Evolutionary conservation across 2,888 invertebrate species (phyloP).

Genomic region (Orthonevra nobilis): DNA sequence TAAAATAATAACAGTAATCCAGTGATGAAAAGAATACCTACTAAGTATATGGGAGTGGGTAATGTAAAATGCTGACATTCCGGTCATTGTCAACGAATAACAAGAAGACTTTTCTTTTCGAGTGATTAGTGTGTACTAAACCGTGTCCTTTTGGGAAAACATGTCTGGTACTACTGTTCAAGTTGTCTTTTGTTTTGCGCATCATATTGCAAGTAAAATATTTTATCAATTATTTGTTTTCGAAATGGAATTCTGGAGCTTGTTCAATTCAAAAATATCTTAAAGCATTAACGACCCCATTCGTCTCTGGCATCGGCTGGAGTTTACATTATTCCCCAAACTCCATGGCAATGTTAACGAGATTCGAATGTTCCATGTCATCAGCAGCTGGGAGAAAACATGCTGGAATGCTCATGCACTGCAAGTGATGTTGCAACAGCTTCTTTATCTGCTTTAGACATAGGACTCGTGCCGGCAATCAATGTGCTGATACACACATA

Average conservation of each 20-base stretch:
- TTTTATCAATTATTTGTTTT: too few relatives aligned
- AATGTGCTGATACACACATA: slow-evolving; percentile 41
- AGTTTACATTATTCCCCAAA: too few relatives aligned
- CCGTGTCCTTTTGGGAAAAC: too few relatives aligned
- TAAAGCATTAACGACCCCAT: too few relatives aligned
- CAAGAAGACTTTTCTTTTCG: too few relatives aligned
- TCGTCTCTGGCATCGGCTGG: too few relatives aligned
- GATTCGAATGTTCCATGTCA: slow-evolving; percentile 67
- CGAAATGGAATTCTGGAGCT: too few relatives aligned
- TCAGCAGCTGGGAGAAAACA: slow-evolving; percentile 65
- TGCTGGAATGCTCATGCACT: slow-evolving; percentile 31
- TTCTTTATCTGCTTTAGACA: slow-evolving; percentile 46
- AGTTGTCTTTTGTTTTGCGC: too few relatives aligned
- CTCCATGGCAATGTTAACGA: slow-evolving; percentile 40
- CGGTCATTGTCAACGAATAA: neutral
- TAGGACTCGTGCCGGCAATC: slow-evolving; percentile 58
- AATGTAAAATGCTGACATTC: slow-evolving; percentile 44
- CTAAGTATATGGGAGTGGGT: slow-evolving; percentile 12
- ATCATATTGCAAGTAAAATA: too few relatives aligned
- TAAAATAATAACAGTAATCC: slow-evolving; percentile 64
- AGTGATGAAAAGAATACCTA: slow-evolving; percentile 25
- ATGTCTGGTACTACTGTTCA: too few relatives aligned
- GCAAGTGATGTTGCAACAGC: slow-evolving; percentile 44
- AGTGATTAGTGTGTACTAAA: too few relatives aligned
- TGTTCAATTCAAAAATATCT: too few relatives aligned